Base-by-base conservation (phyloP, 2,797 vertebrate genomes). In the Hyperoplus lanceolatus region DNA sequence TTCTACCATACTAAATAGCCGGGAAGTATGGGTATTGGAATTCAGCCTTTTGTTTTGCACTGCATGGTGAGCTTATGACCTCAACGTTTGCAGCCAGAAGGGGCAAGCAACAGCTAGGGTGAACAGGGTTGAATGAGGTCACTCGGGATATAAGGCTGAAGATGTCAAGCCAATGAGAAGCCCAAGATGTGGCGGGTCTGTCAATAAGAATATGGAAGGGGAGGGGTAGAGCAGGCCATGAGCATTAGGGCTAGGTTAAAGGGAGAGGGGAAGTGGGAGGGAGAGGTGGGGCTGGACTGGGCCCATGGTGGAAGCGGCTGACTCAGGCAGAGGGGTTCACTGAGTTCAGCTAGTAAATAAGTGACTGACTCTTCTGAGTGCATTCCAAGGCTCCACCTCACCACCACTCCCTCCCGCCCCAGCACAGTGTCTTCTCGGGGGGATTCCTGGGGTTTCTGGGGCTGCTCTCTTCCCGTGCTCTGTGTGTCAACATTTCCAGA, bases 311-410 rank as follows among this genome's bases (percentile, higher is more conserved):
- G 90, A 92, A 93, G 91, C 67, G 43, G 94, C 93, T 94, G 83
- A 95, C 86, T 96, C 94, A 94, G 88, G 90, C 89, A 77, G 85
- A 29, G 29, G 29, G 90, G 94, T 96, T 97, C 96, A 95, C 92
- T 46, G 87, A 94, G 95, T 95, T 94, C 88, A 92, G 92, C 92
- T 86, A 93, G 94, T 94, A 95, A 96, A 96, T 93, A 94, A 96
- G 90, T 92, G 94, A 95, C 79, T 90, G 91, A 94, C 68, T 91
- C 87, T 91, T 95, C 73, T 51, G 75, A 92, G 88, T 90, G 86
- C 95, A 96, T 95, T 96, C 95, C 93, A 95, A 89, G 89, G 90
- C 93, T 94, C 93, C 89, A 82, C 86, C 94, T 93, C 90, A 89
- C 82, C 92, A 29, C 29, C 29, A 29, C 29, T 29, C 29, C 29